Conservation (phyloP, 2,113 vertebrate genomes). For the Steatornis caripensis region DNA sequence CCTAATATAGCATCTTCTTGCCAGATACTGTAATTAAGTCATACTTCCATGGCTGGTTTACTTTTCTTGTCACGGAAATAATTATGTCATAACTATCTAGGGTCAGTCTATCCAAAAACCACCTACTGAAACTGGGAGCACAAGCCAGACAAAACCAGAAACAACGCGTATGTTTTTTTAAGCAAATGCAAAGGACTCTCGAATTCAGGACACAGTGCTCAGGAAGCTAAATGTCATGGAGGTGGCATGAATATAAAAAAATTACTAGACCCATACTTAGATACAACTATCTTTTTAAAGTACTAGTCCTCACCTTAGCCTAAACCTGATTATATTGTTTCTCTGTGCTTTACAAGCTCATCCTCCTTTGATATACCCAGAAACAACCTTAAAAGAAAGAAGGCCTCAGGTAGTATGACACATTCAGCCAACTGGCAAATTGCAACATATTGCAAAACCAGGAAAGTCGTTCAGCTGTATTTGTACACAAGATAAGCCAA, state of each 20-base stretch:
- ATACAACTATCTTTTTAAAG: not conserved
- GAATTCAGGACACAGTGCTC: not conserved
- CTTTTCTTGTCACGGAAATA: constrained; percentile 5
- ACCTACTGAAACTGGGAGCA: not conserved
- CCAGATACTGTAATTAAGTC: constrained; percentile 38
- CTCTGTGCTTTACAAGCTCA: not conserved
- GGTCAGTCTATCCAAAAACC: not conserved
- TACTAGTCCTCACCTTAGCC: not conserved
- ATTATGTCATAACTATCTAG: not conserved
- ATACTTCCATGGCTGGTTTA: not conserved
- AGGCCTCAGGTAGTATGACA: constrained; percentile 35
- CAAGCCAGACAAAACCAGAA: not conserved
- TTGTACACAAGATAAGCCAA: not conserved
- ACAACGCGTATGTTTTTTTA: not conserved
- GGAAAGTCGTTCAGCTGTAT: not conserved
- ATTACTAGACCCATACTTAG: not conserved
- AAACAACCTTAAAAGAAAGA: constrained; percentile 1
- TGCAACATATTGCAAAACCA: not conserved
- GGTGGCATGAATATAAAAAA: not conserved
- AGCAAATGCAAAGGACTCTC: not conserved
- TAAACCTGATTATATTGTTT: not conserved
- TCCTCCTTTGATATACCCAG: not conserved
- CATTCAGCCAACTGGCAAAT: constrained; percentile 6
- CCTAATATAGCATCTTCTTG: not conserved
- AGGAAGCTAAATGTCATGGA: not conserved